A percentile compares a stretch with the other conserved stretches of the same genome.
phyloP scores from a whole-genome alignment of 2,888 invertebrate genomes.

The Dromius quadrimaculatus region DNA sequence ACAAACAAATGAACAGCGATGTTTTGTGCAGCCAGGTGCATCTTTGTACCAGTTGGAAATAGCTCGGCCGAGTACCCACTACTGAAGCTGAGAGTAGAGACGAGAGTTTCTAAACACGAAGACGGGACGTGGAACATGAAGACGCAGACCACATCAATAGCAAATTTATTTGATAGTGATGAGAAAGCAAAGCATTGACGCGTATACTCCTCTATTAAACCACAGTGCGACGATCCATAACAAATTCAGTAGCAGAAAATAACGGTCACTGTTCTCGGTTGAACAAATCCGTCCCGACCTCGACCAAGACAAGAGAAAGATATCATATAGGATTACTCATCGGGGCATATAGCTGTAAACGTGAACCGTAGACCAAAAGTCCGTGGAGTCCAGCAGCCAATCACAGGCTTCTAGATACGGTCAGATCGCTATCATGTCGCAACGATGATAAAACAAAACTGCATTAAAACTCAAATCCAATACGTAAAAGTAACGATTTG shows the following conservation, averaged over 20 bases:
- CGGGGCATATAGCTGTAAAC: conserved; percentile 51
- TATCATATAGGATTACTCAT: conserved; percentile 51
- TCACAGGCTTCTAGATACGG: conserved; percentile 32
- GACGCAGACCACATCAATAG: conserved; percentile 44
- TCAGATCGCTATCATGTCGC: conserved; percentile 38
- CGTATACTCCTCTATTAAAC: conserved; percentile 47
- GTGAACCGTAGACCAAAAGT: conserved; percentile 12
- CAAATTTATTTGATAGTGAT: conserved; percentile 48
- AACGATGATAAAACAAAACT: conserved; percentile 43
- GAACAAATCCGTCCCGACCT: conserved; percentile 23
- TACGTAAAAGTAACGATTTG: conserved; percentile 38
- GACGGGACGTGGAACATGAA: background rate
- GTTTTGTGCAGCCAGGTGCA: conserved; percentile 38
- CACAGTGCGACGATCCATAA: conserved; percentile 45
- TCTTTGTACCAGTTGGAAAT: conserved; percentile 17
- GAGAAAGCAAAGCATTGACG: conserved; percentile 43
- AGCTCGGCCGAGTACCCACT: conserved; percentile 1
- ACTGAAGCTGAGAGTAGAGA: background rate
- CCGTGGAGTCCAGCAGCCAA: conserved; percentile 39
- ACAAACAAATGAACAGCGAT: conserved; percentile 25
- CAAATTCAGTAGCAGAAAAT: conserved; percentile 47
- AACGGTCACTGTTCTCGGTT: conserved; percentile 36
- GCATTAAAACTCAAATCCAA: conserved; percentile 39
- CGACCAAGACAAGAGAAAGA: conserved; percentile 40
- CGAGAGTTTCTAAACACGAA: conserved; percentile 2